Conservation (phyloP, 2,888 invertebrate species). For the Drosophila kambysellisi region DNA sequence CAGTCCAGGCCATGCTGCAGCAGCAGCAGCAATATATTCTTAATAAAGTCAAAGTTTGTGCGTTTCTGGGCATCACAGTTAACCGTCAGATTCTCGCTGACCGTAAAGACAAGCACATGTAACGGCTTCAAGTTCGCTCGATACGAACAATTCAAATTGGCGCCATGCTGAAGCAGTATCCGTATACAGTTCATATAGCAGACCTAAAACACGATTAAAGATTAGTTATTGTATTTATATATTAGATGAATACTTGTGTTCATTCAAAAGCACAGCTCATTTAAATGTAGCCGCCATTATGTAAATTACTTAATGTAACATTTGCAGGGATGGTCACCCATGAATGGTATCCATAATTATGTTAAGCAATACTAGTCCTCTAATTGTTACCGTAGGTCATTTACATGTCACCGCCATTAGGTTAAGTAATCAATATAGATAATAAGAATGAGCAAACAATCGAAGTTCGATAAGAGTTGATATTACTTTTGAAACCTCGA, state of each 20-base stretch:
- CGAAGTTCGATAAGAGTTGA: not conserved
- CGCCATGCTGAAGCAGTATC: conserved; percentile 89
- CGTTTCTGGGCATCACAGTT: conserved; percentile 89
- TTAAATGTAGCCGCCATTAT: not conserved
- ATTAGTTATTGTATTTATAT: not conserved
- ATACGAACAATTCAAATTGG: conserved; percentile 90
- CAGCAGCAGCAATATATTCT: conserved; percentile 88
- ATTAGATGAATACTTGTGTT: not conserved
- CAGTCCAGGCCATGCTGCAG: conserved; percentile 90
- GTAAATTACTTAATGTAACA: not conserved
- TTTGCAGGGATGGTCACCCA: not conserved
- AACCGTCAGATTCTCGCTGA: conserved; percentile 89
- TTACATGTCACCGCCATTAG: not conserved
- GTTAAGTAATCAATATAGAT: not conserved
- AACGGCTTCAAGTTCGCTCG: conserved; percentile 89
- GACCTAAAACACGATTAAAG: conserved; percentile 85
- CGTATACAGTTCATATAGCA: conserved; percentile 90
- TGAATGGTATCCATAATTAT: not conserved
- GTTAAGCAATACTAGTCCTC: not conserved
- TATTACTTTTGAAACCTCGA: not conserved
- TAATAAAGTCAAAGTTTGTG: conserved; percentile 89
- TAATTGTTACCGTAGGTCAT: not conserved
- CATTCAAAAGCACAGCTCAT: not conserved
- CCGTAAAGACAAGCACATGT: conserved; percentile 90
- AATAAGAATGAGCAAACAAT: not conserved